Evolutionary conservation across 2,113 vertebrate species (phyloP).

Genomic region (Puffinus mauretanicus): DNA sequence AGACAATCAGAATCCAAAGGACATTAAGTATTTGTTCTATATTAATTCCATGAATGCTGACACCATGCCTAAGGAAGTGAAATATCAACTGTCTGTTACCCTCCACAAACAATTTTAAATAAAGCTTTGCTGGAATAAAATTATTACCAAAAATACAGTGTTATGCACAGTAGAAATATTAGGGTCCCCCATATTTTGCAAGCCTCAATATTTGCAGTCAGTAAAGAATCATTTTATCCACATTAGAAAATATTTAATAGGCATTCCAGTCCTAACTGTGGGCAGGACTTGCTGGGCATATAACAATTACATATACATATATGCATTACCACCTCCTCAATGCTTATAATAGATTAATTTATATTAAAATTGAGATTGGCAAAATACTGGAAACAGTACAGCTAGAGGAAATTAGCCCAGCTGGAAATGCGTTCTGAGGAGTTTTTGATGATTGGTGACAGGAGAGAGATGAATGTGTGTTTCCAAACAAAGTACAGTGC

Average conservation of each 20-base stretch:
- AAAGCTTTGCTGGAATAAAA: neutral
- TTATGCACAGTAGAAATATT: neutral
- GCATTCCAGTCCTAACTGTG: neutral
- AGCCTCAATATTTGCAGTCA: neutral
- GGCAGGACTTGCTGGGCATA: neutral
- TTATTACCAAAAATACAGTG: neutral
- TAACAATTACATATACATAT: neutral
- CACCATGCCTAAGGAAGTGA: neutral
- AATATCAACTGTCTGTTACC: neutral
- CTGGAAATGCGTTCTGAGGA: neutral
- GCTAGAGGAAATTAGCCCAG: neutral
- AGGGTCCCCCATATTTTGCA: neutral
- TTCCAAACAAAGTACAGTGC: neutral
- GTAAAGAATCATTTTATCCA: neutral
- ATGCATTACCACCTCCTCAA: neutral
- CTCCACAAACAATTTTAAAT: neutral
- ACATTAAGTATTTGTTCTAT: neutral
- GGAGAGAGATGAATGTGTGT: neutral
- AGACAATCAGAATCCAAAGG: neutral
- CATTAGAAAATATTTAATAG: neutral
- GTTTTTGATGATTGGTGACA: neutral
- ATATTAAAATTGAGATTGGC: neutral
- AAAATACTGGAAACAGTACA: neutral
- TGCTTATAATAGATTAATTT: neutral
- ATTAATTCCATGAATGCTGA: neutral